Conservation (phyloP, 1,140 invertebrate genomes). For the Cherax destructor region DNA sequence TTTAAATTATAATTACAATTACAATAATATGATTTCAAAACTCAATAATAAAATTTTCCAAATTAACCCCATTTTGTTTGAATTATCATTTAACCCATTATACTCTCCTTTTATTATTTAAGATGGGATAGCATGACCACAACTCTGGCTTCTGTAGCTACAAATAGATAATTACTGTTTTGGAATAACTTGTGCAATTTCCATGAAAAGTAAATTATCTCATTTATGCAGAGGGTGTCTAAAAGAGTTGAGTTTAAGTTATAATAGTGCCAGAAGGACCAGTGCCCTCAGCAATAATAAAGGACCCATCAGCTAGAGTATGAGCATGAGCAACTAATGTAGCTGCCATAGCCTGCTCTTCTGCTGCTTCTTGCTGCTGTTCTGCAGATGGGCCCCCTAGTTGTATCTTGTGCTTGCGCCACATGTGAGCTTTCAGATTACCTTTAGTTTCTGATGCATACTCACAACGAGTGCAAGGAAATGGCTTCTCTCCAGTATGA, state of each 20-base stretch:
- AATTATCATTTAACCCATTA: too few relatives aligned
- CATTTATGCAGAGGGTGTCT: too few relatives aligned
- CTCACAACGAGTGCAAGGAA: conserved; percentile 64
- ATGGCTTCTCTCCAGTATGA: conserved; percentile 82
- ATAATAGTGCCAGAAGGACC: conserved; percentile 33
- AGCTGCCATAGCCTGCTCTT: conserved; percentile 65
- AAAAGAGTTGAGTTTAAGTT: background rate
- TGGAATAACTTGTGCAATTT: too few relatives aligned
- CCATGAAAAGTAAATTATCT: too few relatives aligned
- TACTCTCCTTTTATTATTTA: too few relatives aligned
- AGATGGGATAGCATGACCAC: too few relatives aligned
- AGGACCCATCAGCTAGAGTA: conserved; percentile 55
- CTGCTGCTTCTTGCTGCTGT: conserved; percentile 45
- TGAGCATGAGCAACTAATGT: conserved; percentile 64
- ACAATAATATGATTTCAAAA: too few relatives aligned
- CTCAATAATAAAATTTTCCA: too few relatives aligned
- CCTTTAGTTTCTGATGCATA: conserved; percentile 71
- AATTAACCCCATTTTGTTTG: too few relatives aligned
- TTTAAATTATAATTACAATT: too few relatives aligned
- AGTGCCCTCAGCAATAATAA: conserved; percentile 58
- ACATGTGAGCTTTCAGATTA: conserved; percentile 70
- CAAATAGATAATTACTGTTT: too few relatives aligned
- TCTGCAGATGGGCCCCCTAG: conserved; percentile 26
- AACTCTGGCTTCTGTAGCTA: too few relatives aligned
- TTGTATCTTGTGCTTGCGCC: conserved; percentile 67